Evolutionary conservation across 2,113 vertebrate genomes (phyloP), one percentile per base, ranked within the genome.

Genomic region (Malaclemys terrapin): DNA sequence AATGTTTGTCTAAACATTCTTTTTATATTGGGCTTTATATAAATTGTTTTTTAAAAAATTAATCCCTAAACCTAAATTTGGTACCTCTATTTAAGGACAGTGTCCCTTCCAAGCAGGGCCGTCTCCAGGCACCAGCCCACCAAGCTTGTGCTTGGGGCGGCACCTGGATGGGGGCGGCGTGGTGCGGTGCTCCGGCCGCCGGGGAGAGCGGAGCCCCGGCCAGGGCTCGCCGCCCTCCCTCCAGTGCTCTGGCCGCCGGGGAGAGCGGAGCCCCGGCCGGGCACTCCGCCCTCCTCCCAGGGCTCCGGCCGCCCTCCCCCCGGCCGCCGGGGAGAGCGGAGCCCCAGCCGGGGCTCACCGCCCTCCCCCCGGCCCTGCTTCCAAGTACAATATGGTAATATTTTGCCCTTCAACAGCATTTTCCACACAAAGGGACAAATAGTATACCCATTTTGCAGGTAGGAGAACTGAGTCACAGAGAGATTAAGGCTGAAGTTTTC

Each of bases 371-470:
- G 42, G 42, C 42, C 42, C 42, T 42, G 42, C 82, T 93, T 93
- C 88, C 25, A 45, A 80, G 85, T 78, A 92, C 75, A 92, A 89
- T 69, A 88, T 91, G 82, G 92, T 89, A 95, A 75, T 88, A 79
- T 76, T 96, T 96, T 91, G 69, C 85, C 53, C 25, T 57, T 82
- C 89, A 94, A 88, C 80, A 69, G 93, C 88, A 80, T 92, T 97
- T 97, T 94, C 90, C 79, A 89, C 91, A 94, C 25, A 57, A 25
- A 12, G 57, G 22, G 85, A 84, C 91, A 88, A 95, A 65, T 96
- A 97, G 94, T 95, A 95, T 95, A 96, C 96, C 97, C 96, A 96
- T 97, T 96, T 96, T 95, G 96, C 95, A 96, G 95, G 95, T 69
- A n/a, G 65, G 8, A 19, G 17, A 69, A 69, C n/a, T 22, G 17